Evolutionary conservation across 2,113 vertebrate genomes (phyloP), one percentile per base, ranked within the genome.

Genomic region (Spermophilus dauricus): DNA sequence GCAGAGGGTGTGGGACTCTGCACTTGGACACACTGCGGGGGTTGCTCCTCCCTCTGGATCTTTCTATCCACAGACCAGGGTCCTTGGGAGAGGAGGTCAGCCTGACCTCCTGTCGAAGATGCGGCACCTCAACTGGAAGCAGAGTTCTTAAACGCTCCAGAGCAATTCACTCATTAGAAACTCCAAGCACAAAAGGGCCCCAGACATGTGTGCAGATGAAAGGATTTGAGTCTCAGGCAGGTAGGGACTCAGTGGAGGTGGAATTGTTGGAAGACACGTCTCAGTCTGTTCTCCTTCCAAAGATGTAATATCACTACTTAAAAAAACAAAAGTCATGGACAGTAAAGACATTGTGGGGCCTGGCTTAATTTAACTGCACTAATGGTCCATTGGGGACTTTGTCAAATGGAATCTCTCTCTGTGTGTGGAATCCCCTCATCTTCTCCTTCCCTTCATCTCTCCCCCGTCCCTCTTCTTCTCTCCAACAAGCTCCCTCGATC

Each of bases 191-290:
- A 30, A 16, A 87, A 80, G 16, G 42, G 94, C 97, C 97, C 87
- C 69, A 94, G 2, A 97, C 96, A 96, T 94, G 97, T 90, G 82
- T 86, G 85, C 92, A 96, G 94, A 94, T 96, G 94, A 96, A 94
- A 96, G 93, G 97, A 93, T 97, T 97, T 97, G 95, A 96, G 97
- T 98, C 97, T 94, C 90, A 91, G 94, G 91, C 86, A 92, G 82
- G 77, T 94, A 88, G 92, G 98, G 98, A 97, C 97, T 95, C 97
- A 76, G 96, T 85, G 96, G 98, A 96, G 91, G 9, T 26, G 61
- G 20, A 56, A 63, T 85, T 56, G 61, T 0, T 1, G 92, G 96
- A 93, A 91, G 86, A 83, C 97, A 83, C 78, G 84, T 89, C 97
- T 98, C 73, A 69, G 95, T 91, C 89, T 51, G 90, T 88, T 96